Percentiles rank a stretch among this genome's conserved stretches.
These are phyloP conservation scores for Petrolisthes manimaculis DNA, from an alignment of 2,888 invertebrate species.

Conservation along the genomic window DNA sequence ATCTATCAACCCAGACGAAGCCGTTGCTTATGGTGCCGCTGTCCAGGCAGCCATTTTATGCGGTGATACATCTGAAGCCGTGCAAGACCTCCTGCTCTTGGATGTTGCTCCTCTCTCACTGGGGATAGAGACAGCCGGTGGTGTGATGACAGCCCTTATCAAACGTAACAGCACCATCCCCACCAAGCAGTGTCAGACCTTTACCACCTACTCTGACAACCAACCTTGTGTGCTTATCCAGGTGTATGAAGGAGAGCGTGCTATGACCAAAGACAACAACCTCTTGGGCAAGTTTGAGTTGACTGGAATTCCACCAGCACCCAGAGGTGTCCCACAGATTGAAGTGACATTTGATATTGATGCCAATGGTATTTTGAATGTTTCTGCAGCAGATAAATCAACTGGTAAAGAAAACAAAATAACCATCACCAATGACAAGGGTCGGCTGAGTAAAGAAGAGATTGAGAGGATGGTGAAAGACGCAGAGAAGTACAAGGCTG, in stretches of 20 bases:
- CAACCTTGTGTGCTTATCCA: constrained; percentile 92
- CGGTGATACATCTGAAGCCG: constrained; percentile 76
- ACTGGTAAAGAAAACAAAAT: constrained; percentile 70
- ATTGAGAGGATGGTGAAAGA: constrained; percentile 89
- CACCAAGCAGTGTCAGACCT: constrained; percentile 95
- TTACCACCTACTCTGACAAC: constrained; percentile 97
- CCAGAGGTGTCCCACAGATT: constrained; percentile 74
- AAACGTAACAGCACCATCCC: constrained; percentile 98
- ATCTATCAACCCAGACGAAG: constrained; percentile 96
- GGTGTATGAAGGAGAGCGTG: constrained; percentile 63
- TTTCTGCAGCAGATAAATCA: constrained; percentile 74
- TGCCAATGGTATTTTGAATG: constrained; percentile 75
- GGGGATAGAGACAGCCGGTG: constrained; percentile 91
- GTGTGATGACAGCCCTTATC: constrained; percentile 95
- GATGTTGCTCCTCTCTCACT: constrained; percentile 92
- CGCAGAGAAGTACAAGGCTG: constrained; percentile 80
- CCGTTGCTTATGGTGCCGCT: constrained; percentile 96
- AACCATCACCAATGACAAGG: constrained; percentile 93
- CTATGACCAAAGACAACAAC: constrained; percentile 71
- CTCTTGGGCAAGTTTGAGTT: constrained; percentile 74
- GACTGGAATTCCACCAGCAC: constrained; percentile 73
- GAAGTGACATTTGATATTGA: constrained; percentile 75
- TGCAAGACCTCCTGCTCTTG: constrained; percentile 90
- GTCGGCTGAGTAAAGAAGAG: constrained; percentile 91
- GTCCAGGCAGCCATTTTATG: constrained; percentile 96